Percentiles rank a stretch among this genome's conserved stretches.
Evolutionary conservation across 2,797 vertebrate genomes (phyloP).

Genomic region (Labeo calbasu): DNA sequence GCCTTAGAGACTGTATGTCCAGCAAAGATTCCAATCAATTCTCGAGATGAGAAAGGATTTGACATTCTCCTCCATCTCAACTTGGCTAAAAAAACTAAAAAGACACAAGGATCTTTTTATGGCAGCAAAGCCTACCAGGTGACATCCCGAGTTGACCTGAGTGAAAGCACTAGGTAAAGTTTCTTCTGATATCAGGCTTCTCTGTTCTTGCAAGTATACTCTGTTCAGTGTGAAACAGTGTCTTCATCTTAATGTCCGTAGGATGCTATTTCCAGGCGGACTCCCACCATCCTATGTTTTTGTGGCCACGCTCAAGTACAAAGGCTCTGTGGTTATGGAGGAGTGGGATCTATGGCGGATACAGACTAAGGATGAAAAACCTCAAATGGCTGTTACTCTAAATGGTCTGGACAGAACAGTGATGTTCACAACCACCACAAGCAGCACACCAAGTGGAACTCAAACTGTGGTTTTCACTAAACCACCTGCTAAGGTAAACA

Average conservation of each 20-base stretch:
- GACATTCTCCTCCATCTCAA: constrained; percentile 91
- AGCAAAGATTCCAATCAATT: constrained; percentile 87
- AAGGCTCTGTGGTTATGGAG: constrained; percentile 84
- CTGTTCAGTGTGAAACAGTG: constrained; percentile 18
- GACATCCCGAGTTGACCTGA: constrained; percentile 86
- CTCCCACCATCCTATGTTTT: constrained; percentile 97
- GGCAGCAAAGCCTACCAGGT: constrained; percentile 91
- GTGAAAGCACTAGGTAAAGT: constrained; percentile 88
- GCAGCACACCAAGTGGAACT: constrained; percentile 78
- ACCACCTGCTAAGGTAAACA: constrained; percentile 82
- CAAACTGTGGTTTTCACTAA: constrained; percentile 86
- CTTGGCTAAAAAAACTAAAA: constrained; percentile 92
- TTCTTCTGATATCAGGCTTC: background rate
- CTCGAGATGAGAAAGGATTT: constrained; percentile 95
- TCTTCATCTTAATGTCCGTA: constrained; percentile 62
- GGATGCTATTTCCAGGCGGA: constrained; percentile 93
- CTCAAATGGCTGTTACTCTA: constrained; percentile 93
- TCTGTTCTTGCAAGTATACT: background rate
- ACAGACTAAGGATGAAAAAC: constrained; percentile 84
- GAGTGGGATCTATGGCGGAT: constrained; percentile 97
- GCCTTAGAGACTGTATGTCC: constrained; percentile 94
- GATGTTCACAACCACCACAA: constrained; percentile 88
- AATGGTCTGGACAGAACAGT: constrained; percentile 85
- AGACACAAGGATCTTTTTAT: constrained; percentile 85
- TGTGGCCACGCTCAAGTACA: constrained; percentile 94